These are phyloP conservation scores for Chionomys nivalis DNA, from an alignment of 2,113 vertebrate genomes.

Conservation along the genomic window DNA sequence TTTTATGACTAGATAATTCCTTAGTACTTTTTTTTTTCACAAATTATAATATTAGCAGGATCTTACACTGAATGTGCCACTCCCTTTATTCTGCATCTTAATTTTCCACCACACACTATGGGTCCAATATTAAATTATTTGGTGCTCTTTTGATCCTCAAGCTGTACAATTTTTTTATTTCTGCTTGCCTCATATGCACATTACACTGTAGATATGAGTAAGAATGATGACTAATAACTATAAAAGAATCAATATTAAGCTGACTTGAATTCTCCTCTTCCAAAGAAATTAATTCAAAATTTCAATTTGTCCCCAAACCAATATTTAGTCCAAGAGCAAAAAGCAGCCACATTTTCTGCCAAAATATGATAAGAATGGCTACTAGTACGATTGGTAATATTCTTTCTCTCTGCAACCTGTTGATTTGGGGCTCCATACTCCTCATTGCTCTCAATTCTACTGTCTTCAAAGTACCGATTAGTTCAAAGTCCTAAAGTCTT, in stretches of 20 bases:
- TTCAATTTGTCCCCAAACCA: neutral
- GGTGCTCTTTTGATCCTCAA: neutral
- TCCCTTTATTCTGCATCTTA: neutral
- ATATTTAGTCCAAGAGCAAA: neutral
- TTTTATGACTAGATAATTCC: neutral
- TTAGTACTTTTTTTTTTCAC: neutral
- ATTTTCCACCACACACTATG: neutral
- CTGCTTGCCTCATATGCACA: neutral
- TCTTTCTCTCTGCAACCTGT: neutral
- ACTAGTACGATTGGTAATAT: neutral
- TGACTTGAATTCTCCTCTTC: neutral
- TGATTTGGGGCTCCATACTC: neutral
- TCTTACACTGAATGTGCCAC: neutral
- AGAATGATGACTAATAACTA: neutral
- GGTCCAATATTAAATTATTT: neutral
- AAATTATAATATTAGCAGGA: neutral
- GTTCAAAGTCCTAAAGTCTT: neutral
- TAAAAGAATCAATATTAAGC: neutral
- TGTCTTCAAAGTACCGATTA: neutral
- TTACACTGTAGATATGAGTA: neutral
- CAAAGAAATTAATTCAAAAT: neutral
- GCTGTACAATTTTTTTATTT: neutral
- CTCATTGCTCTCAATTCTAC: neutral
- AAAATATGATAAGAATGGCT: neutral
- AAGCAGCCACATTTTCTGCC: neutral